These are phyloP conservation scores for Heterodera carotae DNA, from an alignment of 1,140 invertebrate genomes.

Conservation along the genomic window DNA sequence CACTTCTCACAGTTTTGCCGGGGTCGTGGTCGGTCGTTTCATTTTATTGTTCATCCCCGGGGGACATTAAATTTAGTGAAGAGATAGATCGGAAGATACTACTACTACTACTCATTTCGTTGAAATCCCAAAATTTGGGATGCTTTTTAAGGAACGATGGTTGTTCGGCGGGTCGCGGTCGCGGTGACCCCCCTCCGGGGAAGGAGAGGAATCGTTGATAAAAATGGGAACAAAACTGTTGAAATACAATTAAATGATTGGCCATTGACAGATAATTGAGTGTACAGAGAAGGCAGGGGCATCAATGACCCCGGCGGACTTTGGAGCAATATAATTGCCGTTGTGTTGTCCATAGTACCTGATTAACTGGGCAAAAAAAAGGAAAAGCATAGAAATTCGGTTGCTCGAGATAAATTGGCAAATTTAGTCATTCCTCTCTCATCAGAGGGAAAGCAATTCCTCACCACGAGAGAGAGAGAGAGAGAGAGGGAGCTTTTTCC, in stretches of 20 bases:
- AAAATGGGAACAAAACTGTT: not conserved
- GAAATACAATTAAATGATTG: not conserved
- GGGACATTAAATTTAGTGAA: not conserved
- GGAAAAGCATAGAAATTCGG: too few species aligned
- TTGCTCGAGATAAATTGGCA: too few species aligned
- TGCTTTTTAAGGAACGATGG: not conserved
- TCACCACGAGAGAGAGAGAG: too few species aligned
- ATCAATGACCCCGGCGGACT: not conserved
- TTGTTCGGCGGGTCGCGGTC: not conserved
- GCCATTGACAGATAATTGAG: not conserved
- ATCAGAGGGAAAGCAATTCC: too few species aligned
- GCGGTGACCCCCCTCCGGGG: too few species aligned
- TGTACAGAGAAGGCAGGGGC: not conserved
- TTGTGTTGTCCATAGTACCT: too few species aligned
- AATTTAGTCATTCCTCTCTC: too few species aligned
- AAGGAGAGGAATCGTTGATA: not conserved
- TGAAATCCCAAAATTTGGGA: constrained; percentile 7
- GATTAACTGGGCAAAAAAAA: too few species aligned
- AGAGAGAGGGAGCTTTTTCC: too few species aligned
- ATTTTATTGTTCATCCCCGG: not conserved
- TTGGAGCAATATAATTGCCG: too few species aligned
- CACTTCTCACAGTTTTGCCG: not conserved
- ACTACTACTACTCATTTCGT: constrained; percentile 4
- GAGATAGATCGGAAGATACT: too few species aligned
- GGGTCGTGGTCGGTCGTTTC: not conserved